Percentiles rank a stretch among this genome's conserved stretches.
phyloP scores from a whole-genome alignment of 2,113 vertebrate genomes.

The Corythornis cristatus region DNA sequence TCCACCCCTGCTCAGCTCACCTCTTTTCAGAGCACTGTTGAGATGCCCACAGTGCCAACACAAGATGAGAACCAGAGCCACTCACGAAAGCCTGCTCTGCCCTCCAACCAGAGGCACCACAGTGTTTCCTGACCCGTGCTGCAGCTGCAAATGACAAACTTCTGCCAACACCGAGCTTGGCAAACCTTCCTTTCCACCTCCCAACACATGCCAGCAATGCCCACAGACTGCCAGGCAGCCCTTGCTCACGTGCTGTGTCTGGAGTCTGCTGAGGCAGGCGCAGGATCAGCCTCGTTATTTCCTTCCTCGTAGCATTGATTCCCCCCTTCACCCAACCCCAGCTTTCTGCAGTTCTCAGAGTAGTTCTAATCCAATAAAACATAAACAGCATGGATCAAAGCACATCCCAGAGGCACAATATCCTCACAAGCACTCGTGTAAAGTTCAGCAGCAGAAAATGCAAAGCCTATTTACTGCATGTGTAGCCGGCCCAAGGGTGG shows the following conservation, averaged over 20 bases:
- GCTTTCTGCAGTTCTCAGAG: conserved; percentile 17
- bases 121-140: rapidly evolving
- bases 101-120: rapidly evolving
- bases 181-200: rapidly evolving
- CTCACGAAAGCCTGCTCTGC: too few species aligned
- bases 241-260: rapidly evolving
- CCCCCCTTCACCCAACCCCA: neutral
- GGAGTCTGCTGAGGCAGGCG: neutral
- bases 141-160: rapidly evolving
- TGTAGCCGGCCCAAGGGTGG: neutral
- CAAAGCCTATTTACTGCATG: neutral
- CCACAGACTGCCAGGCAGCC: rapidly evolving
- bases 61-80: rapidly evolving
- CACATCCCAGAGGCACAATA: conserved; percentile 10
- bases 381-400: conserved; percentile 54
- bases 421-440: neutral
- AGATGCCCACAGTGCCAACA: neutral
- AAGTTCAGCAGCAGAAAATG: neutral
- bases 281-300: neutral
- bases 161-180: neutral
- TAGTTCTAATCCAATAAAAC: conserved; percentile 49
- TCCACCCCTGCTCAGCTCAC: neutral
- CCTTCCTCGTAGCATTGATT: neutral
- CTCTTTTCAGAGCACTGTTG: neutral
- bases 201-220: rapidly evolving